These are phyloP conservation scores for Cataglyphis rosenhaueri DNA, from an alignment of 2,888 invertebrate species.

Conservation along the genomic window DNA sequence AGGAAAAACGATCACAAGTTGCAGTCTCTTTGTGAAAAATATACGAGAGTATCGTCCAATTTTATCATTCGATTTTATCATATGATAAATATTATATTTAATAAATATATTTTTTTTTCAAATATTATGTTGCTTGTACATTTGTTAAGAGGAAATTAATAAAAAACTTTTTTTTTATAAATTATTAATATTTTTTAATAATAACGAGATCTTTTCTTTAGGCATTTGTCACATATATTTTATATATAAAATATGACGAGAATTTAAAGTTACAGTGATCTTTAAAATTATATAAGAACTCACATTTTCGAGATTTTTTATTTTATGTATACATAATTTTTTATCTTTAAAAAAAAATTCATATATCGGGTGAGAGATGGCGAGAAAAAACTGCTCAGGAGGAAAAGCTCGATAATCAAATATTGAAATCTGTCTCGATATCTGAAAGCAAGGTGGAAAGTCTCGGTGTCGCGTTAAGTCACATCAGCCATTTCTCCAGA, in stretches of 20 bases:
- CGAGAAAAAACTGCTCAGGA: background rate
- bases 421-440: conserved; percentile 37
- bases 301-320: background rate
- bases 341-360: background rate
- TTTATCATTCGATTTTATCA: background rate
- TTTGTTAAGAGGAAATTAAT: conserved; percentile 4
- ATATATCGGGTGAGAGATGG: background rate
- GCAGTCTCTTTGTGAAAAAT: background rate
- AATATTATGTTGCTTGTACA: background rate
- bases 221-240: background rate
- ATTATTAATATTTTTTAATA: conserved; percentile 10
- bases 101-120: background rate
- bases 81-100: background rate
- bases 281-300: background rate
- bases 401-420: conserved; percentile 13
- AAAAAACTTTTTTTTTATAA: background rate
- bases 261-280: background rate
- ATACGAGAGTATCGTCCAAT: background rate
- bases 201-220: background rate
- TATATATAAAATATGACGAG: background rate
- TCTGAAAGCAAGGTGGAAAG: conserved; percentile 18
- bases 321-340: background rate
- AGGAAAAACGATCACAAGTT: background rate
- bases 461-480: conserved; percentile 52
- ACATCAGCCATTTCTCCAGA: conserved; percentile 56